A percentile compares a stretch with the other conserved stretches of the same genome.
phyloP scores from a whole-genome alignment of 2,888 invertebrate species.

The Macroteleia sp. region DNA sequence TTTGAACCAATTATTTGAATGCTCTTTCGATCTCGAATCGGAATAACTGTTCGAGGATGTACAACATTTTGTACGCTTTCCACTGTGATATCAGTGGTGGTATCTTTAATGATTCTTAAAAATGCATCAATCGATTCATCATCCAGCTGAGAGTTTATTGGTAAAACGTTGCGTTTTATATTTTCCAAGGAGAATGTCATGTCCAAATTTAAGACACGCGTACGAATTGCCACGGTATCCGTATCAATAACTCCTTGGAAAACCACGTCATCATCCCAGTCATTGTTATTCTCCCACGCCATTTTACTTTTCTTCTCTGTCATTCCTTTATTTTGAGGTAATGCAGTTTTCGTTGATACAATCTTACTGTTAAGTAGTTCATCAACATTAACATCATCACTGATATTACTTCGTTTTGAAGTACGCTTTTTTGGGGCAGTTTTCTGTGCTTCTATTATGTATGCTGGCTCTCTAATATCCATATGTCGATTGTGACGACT shows the following conservation, averaged over 20 bases:
- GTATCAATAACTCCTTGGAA: background rate
- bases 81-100: background rate
- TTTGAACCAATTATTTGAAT: conserved; percentile 58
- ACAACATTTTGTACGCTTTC: conserved; percentile 30
- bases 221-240: background rate
- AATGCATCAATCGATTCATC: conserved; percentile 19
- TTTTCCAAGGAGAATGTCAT: background rate
- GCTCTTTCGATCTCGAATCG: conserved; percentile 2
- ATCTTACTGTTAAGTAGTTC: background rate
- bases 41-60: background rate
- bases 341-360: background rate
- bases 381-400: background rate
- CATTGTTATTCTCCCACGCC: background rate
- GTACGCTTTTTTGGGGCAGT: background rate
- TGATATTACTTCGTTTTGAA: background rate
- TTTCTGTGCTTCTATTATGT: conserved; percentile 27
- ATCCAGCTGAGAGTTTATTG: background rate
- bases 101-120: conserved; percentile 2
- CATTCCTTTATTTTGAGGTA: background rate
- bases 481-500: conserved; percentile 17
- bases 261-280: background rate
- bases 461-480: conserved; percentile 22
- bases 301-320: background rate
- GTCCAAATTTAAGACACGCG: background rate
- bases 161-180: background rate